Evolutionary conservation across 2,797 vertebrate genomes (phyloP), one percentile per base, ranked within the genome.

Genomic region (Lophius americanus): DNA sequence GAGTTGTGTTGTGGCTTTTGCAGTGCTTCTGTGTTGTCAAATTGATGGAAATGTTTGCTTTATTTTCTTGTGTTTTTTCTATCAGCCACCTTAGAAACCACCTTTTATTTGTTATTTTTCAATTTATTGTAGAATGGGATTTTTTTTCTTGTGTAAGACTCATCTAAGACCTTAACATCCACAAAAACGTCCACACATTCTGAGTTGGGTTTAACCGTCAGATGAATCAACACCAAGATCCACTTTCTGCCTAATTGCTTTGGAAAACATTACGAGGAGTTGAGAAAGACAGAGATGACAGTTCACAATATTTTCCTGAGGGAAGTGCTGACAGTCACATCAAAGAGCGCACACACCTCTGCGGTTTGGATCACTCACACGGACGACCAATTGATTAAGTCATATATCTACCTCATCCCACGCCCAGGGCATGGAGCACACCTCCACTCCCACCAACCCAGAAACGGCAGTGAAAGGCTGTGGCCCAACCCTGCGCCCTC

Each of bases 401-500:
- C 91, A 79, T 93, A 93, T 93, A 94, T 94, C 93, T 91, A 82
- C 68, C 84, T 92, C 88, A 86, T 88, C 83, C 84, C 79, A 76
- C 75, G 86, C 78, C 82, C 46, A 3, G 74, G 90, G 85, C 85
- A 70, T 64, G 76, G 48, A 81, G 86, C 33, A 7, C 70, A 82
- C 60, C 79, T 56, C 66, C 64, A 65, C 65, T 59, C 67, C 82
- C 74, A 61, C 74, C 71, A 78, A 68, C 61, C 75, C 70, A 42
- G 78, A 66, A 84, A 79, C 53, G 37, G 68, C 33, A 53, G 54
- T 85, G 89, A 82, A 76, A 82, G 89, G 86, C 78, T 81, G 71
- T 76, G 50, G 92, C 93, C 93, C 93, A 92, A 89, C 94, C 93
- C 92, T 90, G 89, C 44, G 42, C 89, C 93, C 89, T 91, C 58